Base-by-base conservation (phyloP, 2,888 invertebrate species). In the Epinotia bilunana region DNA sequence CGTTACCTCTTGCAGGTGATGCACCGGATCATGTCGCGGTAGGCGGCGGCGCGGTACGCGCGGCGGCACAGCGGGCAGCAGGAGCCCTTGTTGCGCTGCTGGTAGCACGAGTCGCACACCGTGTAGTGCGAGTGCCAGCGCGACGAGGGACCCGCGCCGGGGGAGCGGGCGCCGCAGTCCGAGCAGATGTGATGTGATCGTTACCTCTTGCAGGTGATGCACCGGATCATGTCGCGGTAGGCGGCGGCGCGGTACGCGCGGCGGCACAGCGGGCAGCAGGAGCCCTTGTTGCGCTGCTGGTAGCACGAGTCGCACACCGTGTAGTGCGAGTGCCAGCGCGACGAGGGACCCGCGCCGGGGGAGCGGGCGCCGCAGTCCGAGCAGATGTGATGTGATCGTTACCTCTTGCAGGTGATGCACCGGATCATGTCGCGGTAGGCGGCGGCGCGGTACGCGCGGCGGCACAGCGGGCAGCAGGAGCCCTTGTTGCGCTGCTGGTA, bases 241-340 rank as follows among this genome's bases (percentile, higher is more conserved):
- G 98, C 98, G 79, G 98, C 98, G 77, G 99, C 98, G 79, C 99
- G 95, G 93, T 99, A 99, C 0, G 99, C 99, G 84, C 98, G 96
- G 79, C 97, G 97, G 91, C 99, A 99, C 65, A 99, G 95, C 49
- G 99, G 99, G 91, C 99, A 99, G 79, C 97, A 98, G 77, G 97
- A 97, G 76, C 99, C 99, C 92, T 99, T 99, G 93, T 99, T 99
- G 70, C 99, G 95, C 90, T 99, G 99, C 90, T 99, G 99, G 94
- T 99, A 99, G 93, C 99, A 99, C 62, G 98, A 98, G 95, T 99
- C 99, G 93, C 99, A 99, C 79, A 99, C 98, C 0, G 99, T 98
- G 94, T 98, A 99, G 94, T 99, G 99, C 78, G 98, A 97, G 93
- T 99, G 99, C 99, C 99, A 99, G 79, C 99, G 96, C 0, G 99